A percentile compares a stretch with the other conserved stretches of the same genome.
Evolutionary conservation across 2,888 invertebrate genomes (phyloP).

Genomic region (Dermolepida albohirtum): DNA sequence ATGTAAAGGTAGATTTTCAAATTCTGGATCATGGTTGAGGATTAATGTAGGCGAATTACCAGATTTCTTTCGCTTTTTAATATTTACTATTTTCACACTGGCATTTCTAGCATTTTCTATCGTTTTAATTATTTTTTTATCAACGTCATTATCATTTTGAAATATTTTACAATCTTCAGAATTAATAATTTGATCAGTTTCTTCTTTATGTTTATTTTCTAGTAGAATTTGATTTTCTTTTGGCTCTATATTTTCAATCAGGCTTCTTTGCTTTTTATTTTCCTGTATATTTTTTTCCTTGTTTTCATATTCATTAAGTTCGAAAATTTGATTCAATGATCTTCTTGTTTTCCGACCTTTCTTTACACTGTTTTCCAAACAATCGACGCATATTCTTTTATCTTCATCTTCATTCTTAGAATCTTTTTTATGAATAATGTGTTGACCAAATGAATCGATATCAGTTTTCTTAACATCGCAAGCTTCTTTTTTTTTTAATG

Average conservation of each 20-base stretch:
- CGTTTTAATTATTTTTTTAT: not conserved
- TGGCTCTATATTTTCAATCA: not conserved
- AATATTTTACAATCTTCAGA: too few relatives aligned
- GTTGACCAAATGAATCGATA: too few relatives aligned
- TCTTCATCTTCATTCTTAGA: not conserved
- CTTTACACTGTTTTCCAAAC: not conserved
- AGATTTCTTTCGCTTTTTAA: constrained; percentile 49
- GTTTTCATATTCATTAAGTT: not conserved
- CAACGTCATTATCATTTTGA: too few relatives aligned
- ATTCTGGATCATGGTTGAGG: constrained; percentile 44
- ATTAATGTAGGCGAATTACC: constrained; percentile 46
- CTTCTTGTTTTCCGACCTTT: constrained; percentile 1
- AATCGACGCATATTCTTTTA: not conserved
- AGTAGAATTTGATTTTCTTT: too few relatives aligned
- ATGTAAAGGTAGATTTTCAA: constrained; percentile 54
- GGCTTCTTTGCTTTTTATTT: not conserved
- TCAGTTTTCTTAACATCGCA: too few relatives aligned
- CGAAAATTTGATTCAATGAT: not conserved
- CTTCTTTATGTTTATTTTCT: too few relatives aligned
- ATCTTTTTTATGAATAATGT: too few relatives aligned
- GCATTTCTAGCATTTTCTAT: constrained; percentile 8
- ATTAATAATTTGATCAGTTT: too few relatives aligned
- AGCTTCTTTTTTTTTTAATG: too few relatives aligned
- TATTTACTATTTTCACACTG: constrained; percentile 45
- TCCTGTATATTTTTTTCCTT: not conserved